These are phyloP conservation scores for Exaiptasia diaphana DNA, from an alignment of 64 coral and sea anemone species.

Conservation along the genomic window DNA sequence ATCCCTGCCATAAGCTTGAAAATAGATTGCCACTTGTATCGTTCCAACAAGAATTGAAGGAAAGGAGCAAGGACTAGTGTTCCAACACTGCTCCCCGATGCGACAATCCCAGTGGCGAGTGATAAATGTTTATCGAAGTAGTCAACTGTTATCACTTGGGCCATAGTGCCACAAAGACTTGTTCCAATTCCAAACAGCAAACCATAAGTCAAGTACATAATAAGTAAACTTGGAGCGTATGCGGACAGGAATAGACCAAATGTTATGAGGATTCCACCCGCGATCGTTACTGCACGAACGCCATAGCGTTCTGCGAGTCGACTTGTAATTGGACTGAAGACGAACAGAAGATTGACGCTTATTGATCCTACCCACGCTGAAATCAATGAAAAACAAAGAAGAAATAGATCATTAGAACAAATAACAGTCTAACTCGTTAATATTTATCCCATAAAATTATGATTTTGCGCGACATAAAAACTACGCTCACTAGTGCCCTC, in stretches of 20 bases:
- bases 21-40: slow-evolving; percentile 45
- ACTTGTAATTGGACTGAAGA: slow-evolving; percentile 83
- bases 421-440: not conserved
- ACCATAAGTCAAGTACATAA: slow-evolving; percentile 77
- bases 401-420: not conserved
- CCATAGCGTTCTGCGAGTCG: slow-evolving; percentile 61
- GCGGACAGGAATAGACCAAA: slow-evolving; percentile 72
- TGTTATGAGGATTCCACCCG: slow-evolving; percentile 80
- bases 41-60: slow-evolving; percentile 53
- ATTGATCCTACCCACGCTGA: slow-evolving; percentile 92
- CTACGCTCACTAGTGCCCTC: too few species aligned
- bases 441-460: too few species aligned
- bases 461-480: too few species aligned
- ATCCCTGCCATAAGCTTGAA: slow-evolving; percentile 48
- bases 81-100: slow-evolving; percentile 77
- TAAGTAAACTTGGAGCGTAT: slow-evolving; percentile 35
- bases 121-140: slow-evolving; percentile 89
- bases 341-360: slow-evolving; percentile 68
- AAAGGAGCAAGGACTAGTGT: slow-evolving; percentile 65
- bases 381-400: not conserved
- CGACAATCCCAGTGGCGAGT: slow-evolving; percentile 74
- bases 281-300: slow-evolving; percentile 56
- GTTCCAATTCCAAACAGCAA: slow-evolving; percentile 73
- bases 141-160: slow-evolving; percentile 66
- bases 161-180: slow-evolving; percentile 82